Percentiles rank a stretch among this genome's conserved stretches.
Evolutionary conservation across 2,888 invertebrate genomes (phyloP).

Genomic region (Erebia aethiops): DNA sequence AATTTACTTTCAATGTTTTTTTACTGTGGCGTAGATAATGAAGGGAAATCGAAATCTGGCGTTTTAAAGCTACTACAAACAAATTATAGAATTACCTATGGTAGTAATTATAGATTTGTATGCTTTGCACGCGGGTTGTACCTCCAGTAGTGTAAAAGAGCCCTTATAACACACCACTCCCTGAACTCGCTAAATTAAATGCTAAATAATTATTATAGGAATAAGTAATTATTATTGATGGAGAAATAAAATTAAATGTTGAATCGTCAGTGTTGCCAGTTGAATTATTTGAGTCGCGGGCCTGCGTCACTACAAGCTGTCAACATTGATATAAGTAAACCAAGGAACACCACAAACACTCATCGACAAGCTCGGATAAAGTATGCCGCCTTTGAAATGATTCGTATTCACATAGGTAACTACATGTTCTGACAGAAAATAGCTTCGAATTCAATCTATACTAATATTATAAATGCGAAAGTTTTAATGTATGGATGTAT

Average conservation of each 20-base stretch:
- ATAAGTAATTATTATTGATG: conserved; percentile 22
- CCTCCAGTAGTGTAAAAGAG: not conserved
- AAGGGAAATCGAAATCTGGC: no score
- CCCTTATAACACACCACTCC: conserved; percentile 3
- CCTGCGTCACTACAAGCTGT: conserved; percentile 7
- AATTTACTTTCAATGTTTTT: no score
- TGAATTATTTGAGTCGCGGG: conserved; percentile 20
- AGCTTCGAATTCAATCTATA: no score
- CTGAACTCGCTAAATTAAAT: conserved; percentile 17
- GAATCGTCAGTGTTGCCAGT: conserved; percentile 35
- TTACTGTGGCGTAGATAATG: no score
- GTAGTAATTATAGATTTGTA: not conserved
- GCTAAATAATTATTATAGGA: conserved; percentile 8
- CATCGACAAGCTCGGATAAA: no score
- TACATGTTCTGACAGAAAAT: no score
- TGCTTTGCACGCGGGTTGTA: not conserved
- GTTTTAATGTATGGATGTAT: no score
- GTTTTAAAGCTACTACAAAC: no score
- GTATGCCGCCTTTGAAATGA: no score
- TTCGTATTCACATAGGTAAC: no score
- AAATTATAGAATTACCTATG: no score
- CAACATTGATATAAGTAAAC: not conserved
- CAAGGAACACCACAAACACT: not conserved
- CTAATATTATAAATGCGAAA: no score
- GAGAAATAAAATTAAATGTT: conserved; percentile 21